These are phyloP conservation scores for Phyllotis vaccarum DNA, from an alignment of 2,797 vertebrate genomes.

Conservation along the genomic window DNA sequence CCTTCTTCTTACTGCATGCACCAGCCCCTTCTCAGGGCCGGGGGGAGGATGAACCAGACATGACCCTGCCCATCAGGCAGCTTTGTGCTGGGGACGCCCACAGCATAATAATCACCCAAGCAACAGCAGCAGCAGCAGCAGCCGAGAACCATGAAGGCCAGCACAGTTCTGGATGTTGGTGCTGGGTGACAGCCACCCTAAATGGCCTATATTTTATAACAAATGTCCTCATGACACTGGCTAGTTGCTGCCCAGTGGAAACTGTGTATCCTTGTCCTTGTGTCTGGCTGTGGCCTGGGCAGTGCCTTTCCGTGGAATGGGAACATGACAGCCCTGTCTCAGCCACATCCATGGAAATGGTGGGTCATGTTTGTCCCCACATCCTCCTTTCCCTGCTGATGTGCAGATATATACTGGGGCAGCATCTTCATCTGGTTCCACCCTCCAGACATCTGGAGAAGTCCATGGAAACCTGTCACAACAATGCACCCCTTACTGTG, in stretches of 20 bases:
- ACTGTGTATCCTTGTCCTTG: background rate
- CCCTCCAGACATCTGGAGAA: background rate
- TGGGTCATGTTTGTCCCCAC: background rate
- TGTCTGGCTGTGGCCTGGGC: too few species aligned
- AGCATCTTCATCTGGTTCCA: background rate
- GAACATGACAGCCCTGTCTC: background rate
- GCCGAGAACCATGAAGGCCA: background rate
- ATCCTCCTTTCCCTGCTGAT: background rate
- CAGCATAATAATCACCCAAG: background rate
- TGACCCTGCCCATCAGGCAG: background rate
- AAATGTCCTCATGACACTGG: accelerated
- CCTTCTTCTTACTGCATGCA: background rate
- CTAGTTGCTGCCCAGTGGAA: background rate
- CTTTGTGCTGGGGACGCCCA: accelerated
- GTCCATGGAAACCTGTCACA: background rate
- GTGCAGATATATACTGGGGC: background rate
- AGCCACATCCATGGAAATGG: background rate
- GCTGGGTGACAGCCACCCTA: background rate
- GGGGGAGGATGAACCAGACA: background rate
- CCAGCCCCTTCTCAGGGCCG: background rate
- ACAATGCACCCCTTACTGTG: background rate
- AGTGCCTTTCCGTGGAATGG: background rate
- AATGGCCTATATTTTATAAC: background rate
- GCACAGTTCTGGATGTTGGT: background rate
- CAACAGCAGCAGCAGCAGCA: background rate